Conservation (phyloP, 2,797 vertebrate species). For the Pachyuromys duprasi region DNA sequence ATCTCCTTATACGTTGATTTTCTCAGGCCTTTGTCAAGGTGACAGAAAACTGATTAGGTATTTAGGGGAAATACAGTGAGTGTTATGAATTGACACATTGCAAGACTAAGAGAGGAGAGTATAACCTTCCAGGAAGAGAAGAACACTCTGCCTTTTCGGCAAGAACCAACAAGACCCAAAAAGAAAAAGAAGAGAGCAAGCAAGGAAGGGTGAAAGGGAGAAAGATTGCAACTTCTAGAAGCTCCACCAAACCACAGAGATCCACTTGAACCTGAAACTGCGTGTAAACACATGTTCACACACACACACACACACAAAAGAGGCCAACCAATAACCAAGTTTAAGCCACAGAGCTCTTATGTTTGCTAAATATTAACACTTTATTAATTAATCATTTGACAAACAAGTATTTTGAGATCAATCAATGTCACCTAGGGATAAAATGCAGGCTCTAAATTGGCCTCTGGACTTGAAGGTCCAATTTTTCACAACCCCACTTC, state of each 20-base stretch:
- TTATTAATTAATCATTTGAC: not conserved
- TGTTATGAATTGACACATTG: not conserved
- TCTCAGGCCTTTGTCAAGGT: not conserved
- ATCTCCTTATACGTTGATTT: not conserved
- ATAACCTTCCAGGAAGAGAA: too few relatives aligned
- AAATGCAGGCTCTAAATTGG: not conserved
- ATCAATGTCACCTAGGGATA: not conserved
- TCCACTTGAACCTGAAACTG: not conserved
- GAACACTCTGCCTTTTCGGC: not conserved
- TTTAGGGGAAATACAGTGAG: not conserved
- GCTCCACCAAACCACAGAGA: not conserved
- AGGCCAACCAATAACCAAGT: not conserved
- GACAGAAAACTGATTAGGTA: not conserved
- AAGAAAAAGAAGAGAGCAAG: not conserved
- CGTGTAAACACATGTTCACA: not conserved
- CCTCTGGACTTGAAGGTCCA: not conserved
- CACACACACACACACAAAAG: not conserved
- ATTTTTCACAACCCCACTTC: not conserved
- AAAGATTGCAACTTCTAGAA: not conserved
- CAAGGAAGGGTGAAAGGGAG: not conserved
- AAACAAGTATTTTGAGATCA: constrained; percentile 9
- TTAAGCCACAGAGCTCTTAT: not conserved
- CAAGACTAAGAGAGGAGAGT: not conserved
- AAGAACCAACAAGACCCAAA: not conserved
- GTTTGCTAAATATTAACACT: constrained; percentile 27